Conservation (phyloP, 53 echinoderm and acorn worm genomes). For the Arbacia lixula region DNA sequence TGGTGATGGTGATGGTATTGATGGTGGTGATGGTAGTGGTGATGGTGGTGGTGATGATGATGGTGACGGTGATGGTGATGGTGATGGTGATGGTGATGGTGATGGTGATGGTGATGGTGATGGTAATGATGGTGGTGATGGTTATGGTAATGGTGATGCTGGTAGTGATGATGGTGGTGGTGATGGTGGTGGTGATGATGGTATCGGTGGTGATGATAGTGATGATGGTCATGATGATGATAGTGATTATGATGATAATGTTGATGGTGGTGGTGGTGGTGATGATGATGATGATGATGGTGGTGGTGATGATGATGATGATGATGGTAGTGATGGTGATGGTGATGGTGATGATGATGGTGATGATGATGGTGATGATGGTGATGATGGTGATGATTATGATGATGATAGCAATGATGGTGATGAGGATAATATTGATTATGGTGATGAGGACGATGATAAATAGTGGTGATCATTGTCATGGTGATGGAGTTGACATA, state of each 20-base stretch:
- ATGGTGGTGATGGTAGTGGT: not conserved
- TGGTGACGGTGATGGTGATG: conserved; percentile 10
- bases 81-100: conserved; percentile 6
- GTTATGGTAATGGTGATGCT: not conserved
- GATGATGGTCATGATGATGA: too few species aligned
- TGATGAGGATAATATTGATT: too few species aligned
- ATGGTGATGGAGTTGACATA: too few species aligned
- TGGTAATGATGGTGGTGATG: not conserved
- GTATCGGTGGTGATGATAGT: too few species aligned
- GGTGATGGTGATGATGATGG: not conserved
- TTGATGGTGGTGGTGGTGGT: not conserved
- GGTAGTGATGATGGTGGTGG: not conserved
- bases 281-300: not conserved
- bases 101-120: conserved; percentile 7
- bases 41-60: not conserved
- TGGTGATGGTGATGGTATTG: too few species aligned
- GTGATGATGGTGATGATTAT: too few species aligned
- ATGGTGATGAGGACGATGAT: too few species aligned
- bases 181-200: conserved; percentile 14
- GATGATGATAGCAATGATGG: too few species aligned
- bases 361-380: not conserved
- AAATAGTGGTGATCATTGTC: not conserved
- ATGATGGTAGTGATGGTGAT: not conserved
- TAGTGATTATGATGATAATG: not conserved
- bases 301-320: not conserved